These are phyloP conservation scores for Zygothrica quintamaculata DNA, from an alignment of 2,888 invertebrate species.

Conservation along the genomic window DNA sequence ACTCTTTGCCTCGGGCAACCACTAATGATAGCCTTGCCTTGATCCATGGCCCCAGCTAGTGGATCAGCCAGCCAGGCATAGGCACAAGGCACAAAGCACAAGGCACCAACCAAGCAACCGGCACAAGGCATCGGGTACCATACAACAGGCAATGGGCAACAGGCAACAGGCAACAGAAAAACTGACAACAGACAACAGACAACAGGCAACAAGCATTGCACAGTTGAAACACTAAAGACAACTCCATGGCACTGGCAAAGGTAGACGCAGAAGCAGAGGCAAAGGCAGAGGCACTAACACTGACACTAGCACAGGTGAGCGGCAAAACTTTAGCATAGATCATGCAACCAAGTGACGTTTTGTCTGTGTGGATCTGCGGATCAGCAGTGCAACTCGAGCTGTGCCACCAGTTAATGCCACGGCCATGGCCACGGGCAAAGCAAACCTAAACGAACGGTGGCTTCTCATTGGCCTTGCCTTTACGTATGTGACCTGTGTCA, in stretches of 20 bases:
- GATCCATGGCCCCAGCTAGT: slow-evolving; percentile 54
- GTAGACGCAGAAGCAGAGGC: too few species aligned
- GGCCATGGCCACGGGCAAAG: slow-evolving; percentile 9
- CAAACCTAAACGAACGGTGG: slow-evolving; percentile 14
- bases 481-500: slow-evolving; percentile 74
- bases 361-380: slow-evolving; percentile 40
- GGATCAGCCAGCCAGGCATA: slow-evolving; percentile 34
- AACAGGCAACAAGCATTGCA: slow-evolving; percentile 1
- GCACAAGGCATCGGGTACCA: slow-evolving; percentile 2
- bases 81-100: slow-evolving; percentile 1
- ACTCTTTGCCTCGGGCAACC: slow-evolving; percentile 52
- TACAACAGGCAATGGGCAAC: too few species aligned
- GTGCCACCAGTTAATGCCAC: slow-evolving; percentile 20
- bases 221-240: slow-evolving; percentile 3
- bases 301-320: slow-evolving; percentile 50
- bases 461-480: slow-evolving; percentile 60
- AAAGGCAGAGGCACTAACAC: neutral
- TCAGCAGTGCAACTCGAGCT: slow-evolving; percentile 16
- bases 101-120: slow-evolving; percentile 11
- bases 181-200: too few species aligned
- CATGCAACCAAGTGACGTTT: slow-evolving; percentile 75
- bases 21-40: slow-evolving; percentile 76
- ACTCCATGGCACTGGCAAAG: neutral
- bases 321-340: slow-evolving; percentile 66
- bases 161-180: too few species aligned